A percentile compares a stretch with the other conserved stretches of the same genome.
Evolutionary conservation across 23 tunicate genomes (phyloP).

Genomic region (Styela clava): DNA sequence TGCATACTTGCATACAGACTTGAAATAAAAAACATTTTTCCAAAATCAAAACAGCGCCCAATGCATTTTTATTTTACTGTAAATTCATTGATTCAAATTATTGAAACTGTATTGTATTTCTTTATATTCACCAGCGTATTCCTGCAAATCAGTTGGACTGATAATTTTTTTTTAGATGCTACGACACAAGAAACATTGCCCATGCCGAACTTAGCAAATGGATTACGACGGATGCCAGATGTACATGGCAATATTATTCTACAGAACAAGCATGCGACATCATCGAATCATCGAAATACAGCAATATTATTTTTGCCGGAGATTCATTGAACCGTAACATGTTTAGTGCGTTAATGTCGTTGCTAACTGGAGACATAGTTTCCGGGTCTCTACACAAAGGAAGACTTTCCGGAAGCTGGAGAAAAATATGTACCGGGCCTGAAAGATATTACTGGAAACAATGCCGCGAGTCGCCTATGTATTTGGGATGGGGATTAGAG

Average conservation of each 20-base stretch:
- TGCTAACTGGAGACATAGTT: conserved; percentile 26
- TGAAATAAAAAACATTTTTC: too few relatives aligned
- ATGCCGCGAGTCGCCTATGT: background rate
- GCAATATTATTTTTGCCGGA: conserved; percentile 27
- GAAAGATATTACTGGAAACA: conserved; percentile 29
- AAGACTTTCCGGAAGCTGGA: background rate
- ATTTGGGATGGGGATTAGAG: background rate
- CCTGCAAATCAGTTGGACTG: too few relatives aligned
- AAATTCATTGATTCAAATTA: too few relatives aligned
- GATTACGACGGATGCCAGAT: conserved; percentile 23
- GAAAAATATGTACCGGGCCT: background rate
- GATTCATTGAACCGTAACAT: conserved; percentile 39
- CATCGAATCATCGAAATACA: conserved; percentile 14
- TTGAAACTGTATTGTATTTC: too few relatives aligned
- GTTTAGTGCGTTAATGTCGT: conserved; percentile 15
- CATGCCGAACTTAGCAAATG: conserved; percentile 5
- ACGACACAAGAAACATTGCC: conserved; percentile 23
- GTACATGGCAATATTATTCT: conserved; percentile 27
- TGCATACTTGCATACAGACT: too few relatives aligned
- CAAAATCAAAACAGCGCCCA: too few relatives aligned
- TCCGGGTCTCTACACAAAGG: background rate
- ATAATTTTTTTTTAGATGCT: conserved; percentile 14
- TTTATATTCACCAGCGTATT: too few relatives aligned
- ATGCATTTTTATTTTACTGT: too few relatives aligned
- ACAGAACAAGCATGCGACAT: conserved; percentile 19